Conservation (phyloP, 1,140 invertebrate species). For the Drosophila repleta region DNA sequence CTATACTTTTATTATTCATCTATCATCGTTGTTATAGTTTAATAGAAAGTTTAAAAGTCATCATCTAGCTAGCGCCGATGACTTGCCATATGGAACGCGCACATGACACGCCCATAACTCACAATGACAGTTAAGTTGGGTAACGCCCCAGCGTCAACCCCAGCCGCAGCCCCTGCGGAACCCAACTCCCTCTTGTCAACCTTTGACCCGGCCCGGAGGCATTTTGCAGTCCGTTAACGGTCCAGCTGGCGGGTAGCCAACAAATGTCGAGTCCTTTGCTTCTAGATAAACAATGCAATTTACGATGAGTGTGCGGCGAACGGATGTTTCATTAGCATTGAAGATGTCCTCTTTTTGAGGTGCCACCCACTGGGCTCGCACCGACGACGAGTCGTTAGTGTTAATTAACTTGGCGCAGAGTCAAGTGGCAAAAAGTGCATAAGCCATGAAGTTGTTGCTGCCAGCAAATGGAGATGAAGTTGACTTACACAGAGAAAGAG, state of each 20-base stretch:
- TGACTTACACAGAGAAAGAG: not conserved
- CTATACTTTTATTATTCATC: constrained; percentile 78
- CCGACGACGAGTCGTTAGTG: constrained; percentile 55
- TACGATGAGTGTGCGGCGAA: constrained; percentile 48
- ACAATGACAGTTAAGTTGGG: constrained; percentile 15
- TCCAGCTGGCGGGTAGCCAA: constrained; percentile 39
- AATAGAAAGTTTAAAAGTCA: constrained; percentile 83
- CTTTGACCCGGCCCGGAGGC: constrained; percentile 15
- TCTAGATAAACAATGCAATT: constrained; percentile 77
- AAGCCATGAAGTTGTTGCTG: constrained; percentile 23
- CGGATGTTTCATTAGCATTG: constrained; percentile 75
- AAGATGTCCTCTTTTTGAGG: constrained; percentile 14
- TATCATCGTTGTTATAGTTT: constrained; percentile 81
- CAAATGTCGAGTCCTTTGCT: constrained; percentile 36
- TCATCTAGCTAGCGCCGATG: constrained; percentile 63
- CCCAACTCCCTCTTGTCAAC: not conserved
- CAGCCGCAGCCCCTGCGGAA: not conserved
- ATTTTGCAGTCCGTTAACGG: constrained; percentile 45
- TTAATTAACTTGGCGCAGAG: constrained; percentile 76
- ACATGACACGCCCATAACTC: constrained; percentile 42
- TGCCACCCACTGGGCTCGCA: not conserved
- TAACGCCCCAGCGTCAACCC: not conserved
- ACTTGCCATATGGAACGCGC: constrained; percentile 54
- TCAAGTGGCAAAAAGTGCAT: constrained; percentile 62
- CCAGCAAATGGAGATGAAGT: constrained; percentile 14